Conservation (phyloP, 2,888 invertebrate genomes). For the Rosalia funebris region DNA sequence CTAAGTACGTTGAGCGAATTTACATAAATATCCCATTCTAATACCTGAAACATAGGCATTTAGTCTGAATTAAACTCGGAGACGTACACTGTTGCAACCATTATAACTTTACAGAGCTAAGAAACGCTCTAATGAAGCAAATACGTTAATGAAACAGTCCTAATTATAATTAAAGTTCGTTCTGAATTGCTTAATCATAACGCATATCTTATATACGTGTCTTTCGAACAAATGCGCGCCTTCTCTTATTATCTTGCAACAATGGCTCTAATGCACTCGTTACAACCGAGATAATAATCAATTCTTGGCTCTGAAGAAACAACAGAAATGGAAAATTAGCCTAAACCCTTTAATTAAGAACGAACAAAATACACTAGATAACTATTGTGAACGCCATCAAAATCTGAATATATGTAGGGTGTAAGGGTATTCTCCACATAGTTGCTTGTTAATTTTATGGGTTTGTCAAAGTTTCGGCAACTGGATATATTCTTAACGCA, state of each 20-base stretch:
- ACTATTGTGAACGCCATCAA: too few relatives aligned
- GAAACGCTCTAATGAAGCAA: slow-evolving; percentile 13
- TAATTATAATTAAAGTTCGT: slow-evolving; percentile 11
- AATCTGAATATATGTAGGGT: too few relatives aligned
- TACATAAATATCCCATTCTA: slow-evolving; percentile 33
- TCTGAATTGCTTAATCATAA: slow-evolving; percentile 7
- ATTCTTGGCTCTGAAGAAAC: too few relatives aligned
- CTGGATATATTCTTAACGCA: too few relatives aligned
- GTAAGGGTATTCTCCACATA: too few relatives aligned
- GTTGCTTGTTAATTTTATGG: too few relatives aligned
- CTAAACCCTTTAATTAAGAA: too few relatives aligned
- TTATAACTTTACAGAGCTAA: slow-evolving; percentile 4
- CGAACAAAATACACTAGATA: too few relatives aligned
- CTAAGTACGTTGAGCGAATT: slow-evolving; percentile 16
- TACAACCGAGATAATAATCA: too few relatives aligned
- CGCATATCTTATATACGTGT: slow-evolving; percentile 4
- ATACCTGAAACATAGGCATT: slow-evolving; percentile 33
- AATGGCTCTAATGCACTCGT: not conserved
- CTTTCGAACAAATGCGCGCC: not conserved
- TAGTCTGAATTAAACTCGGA: slow-evolving; percentile 34
- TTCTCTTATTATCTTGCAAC: not conserved
- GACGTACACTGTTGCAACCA: slow-evolving; percentile 28
- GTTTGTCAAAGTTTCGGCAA: too few relatives aligned
- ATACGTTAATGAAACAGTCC: slow-evolving; percentile 12
- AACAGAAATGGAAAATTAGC: too few relatives aligned